Evolutionary conservation across 2,888 invertebrate species (phyloP).

Genomic region (Crioceris asparagi): DNA sequence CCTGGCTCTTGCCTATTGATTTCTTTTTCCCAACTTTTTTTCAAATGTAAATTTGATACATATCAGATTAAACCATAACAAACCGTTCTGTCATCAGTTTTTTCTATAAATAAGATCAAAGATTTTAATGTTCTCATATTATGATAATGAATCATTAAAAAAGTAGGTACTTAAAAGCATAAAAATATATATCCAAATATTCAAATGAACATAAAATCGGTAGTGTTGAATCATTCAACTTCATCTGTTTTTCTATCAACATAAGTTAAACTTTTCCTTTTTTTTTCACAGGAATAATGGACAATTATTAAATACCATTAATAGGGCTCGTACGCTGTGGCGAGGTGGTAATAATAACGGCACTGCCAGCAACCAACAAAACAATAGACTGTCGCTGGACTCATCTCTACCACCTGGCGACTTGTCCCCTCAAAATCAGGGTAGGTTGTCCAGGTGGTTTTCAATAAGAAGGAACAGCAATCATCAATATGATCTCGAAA

Average conservation of each 20-base stretch:
- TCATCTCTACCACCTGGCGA: constrained; percentile 27
- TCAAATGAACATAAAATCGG: too few relatives aligned
- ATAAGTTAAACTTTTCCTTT: background rate
- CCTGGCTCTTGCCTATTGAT: too few relatives aligned
- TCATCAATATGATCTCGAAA: constrained; percentile 70
- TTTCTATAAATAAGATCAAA: too few relatives aligned
- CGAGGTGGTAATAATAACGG: constrained; percentile 41
- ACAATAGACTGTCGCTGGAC: constrained; percentile 30
- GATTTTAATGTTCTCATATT: too few relatives aligned
- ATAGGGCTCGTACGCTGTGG: constrained; percentile 73
- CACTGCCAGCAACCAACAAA: constrained; percentile 20
- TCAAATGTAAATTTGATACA: too few relatives aligned
- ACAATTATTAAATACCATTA: constrained; percentile 67
- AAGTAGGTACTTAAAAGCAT: too few relatives aligned
- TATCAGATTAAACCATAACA: too few relatives aligned
- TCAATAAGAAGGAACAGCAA: constrained; percentile 72
- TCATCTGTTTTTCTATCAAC: background rate
- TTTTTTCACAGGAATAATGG: constrained; percentile 47
- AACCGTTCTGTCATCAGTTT: too few relatives aligned
- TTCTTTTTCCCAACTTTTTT: too few relatives aligned
- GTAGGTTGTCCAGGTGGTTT: constrained; percentile 79
- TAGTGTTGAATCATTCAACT: too few relatives aligned
- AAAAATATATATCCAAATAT: too few relatives aligned
- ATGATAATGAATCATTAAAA: too few relatives aligned
- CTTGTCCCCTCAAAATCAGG: constrained; percentile 38